Evolutionary conservation across 2,797 vertebrate genomes (phyloP), one percentile per base, ranked within the genome.

Genomic region (Oreortyx pictus): DNA sequence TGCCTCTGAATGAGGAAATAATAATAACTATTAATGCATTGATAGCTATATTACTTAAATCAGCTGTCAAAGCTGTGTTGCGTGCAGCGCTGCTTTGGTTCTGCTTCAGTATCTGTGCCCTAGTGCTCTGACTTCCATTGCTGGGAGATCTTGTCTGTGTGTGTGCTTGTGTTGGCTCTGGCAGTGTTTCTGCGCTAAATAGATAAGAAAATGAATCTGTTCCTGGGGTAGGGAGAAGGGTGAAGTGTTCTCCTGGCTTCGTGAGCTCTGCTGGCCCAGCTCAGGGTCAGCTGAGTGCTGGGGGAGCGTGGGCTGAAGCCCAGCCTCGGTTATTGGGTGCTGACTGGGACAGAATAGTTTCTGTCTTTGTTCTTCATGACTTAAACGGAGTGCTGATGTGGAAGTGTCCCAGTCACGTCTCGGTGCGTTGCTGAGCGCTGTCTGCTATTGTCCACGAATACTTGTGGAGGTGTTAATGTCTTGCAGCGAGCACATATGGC

Each of bases 371-470:
- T 93, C 90, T 60, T 68, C 37, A 13, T 56, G 43, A 4, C 22
- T 39, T 25, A 17, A 1, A 4, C 22, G 59, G 43, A 2, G 7
- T 50, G 73, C 61, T 74, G 60, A 2, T 70, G 61, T 56, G 72
- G 60, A 86, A 90, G 93, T 83, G 93, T 93, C 87, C 61, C 79
- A 65, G 89, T 80, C 95, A 94, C 39, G 73, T 95, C 89, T 79
- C 57, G 0, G 54, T 11, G 11, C 1, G 0, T 47, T 44, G 76
- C 0, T 83, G 88, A 89, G 4, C 39, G 41, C 52, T 35, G 71
- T 83, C 89, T 96, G 91, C 80, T 22, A 3, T 60, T 88, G 91
- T 81, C 85, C 50, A 17, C 80, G 64, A 68, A 16, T 18, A 76
- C 75, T 84, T 89, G 79, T 76, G 85, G 64, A 78, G 35, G 15